These are phyloP conservation scores for Nothobranchius furzeri DNA, from an alignment of 2,113 vertebrate genomes.

Conservation along the genomic window DNA sequence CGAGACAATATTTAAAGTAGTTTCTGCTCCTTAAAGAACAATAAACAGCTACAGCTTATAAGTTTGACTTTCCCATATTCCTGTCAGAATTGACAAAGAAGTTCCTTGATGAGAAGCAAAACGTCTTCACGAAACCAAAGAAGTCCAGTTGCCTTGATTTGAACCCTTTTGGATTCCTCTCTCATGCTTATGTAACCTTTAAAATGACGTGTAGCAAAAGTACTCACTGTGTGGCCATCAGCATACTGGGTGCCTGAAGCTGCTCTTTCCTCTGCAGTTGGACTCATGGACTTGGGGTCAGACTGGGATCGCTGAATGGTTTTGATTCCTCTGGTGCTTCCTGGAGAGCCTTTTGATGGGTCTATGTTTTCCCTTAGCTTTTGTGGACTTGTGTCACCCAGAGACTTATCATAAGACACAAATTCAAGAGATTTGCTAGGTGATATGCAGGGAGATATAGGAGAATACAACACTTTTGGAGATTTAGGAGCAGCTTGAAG, in stretches of 20 bases:
- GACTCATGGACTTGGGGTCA: slow-evolving; percentile 96
- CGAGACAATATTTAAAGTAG: no score
- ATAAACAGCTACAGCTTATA: no score
- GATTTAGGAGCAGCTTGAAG: slow-evolving; percentile 94
- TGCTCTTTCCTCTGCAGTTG: slow-evolving; percentile 91
- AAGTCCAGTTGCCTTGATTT: no score
- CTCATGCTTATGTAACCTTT: no score
- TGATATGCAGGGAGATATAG: slow-evolving; percentile 92
- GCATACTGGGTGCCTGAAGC: slow-evolving; percentile 88
- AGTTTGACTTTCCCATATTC: no score
- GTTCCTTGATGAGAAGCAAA: no score
- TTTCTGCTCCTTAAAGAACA: no score
- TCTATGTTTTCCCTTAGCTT: slow-evolving; percentile 86
- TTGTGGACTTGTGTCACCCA: slow-evolving; percentile 90
- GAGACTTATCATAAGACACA: slow-evolving; percentile 94
- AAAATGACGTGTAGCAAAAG: no score
- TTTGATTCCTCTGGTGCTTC: slow-evolving; percentile 89
- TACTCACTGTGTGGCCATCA: slow-evolving; percentile 91
- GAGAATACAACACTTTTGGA: slow-evolving; percentile 96
- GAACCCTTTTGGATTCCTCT: no score
- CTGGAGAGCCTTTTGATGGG: slow-evolving; percentile 82
- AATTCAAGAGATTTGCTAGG: slow-evolving; percentile 96
- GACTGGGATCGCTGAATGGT: slow-evolving; percentile 95
- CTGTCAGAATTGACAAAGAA: no score
- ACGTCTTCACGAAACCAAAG: no score